phyloP scores from a whole-genome alignment of 2,113 vertebrate species.

The Sus scrofa region T2T-Sscrofa CM000817.6:90901501-90902000 shows the following conservation, averaged over 20 bases:
- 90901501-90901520: neutral
- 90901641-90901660: neutral
- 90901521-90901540: neutral
- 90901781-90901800: neutral
- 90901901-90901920: neutral
- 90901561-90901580: neutral
- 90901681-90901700: neutral
- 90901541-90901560: neutral
- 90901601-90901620: neutral
- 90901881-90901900: neutral
- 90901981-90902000: neutral
- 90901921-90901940: neutral
- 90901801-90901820: neutral
- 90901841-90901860: rapidly evolving
- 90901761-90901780: neutral
- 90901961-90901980: neutral
- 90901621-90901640: neutral
- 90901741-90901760: constrained; percentile 38
- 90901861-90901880: rapidly evolving
- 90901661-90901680: neutral
- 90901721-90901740: neutral
- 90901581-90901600: neutral
- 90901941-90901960: neutral
- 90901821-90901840: neutral
- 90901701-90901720: neutral